Conservation (phyloP, 2,888 invertebrate genomes). For the Octodonta nipae region DNA sequence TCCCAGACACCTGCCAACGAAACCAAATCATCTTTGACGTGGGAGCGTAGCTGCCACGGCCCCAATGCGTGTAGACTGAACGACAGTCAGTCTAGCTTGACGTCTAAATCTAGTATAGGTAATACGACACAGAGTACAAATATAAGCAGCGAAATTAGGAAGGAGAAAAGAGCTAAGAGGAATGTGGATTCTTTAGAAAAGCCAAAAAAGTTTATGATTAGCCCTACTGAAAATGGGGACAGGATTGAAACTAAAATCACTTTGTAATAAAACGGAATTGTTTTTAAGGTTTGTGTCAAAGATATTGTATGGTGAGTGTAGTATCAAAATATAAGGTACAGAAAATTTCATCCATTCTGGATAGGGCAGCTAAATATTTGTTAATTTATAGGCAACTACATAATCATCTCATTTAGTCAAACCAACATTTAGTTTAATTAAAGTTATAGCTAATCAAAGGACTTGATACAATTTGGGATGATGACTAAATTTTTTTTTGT, state of each 20-base stretch:
- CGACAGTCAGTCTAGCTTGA: constrained; percentile 34
- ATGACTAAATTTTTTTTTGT: too few species aligned
- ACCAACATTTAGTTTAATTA: too few species aligned
- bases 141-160: constrained; percentile 28
- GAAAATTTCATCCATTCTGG: too few species aligned
- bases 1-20: constrained; percentile 18
- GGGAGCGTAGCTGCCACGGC: constrained; percentile 22
- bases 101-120: constrained; percentile 31
- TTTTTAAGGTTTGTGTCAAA: too few species aligned
- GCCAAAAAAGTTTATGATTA: constrained; percentile 27
- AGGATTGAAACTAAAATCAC: constrained; percentile 30
- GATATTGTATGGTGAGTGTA: too few species aligned
- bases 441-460: too few species aligned
- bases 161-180: constrained; percentile 20
- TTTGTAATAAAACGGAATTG: too few species aligned
- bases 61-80: constrained; percentile 26
- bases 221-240: constrained; percentile 24
- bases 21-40: constrained; percentile 17
- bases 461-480: too few species aligned
- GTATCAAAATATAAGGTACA: too few species aligned
- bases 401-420: too few species aligned
- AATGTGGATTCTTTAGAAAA: constrained; percentile 19
- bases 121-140: constrained; percentile 36
- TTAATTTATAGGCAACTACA: too few species aligned
- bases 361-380: too few species aligned